Percentiles rank a stretch among this genome's conserved stretches.
Conservation (phyloP, 2,888 invertebrate species). For the Stegana nigrithorax region DNA sequence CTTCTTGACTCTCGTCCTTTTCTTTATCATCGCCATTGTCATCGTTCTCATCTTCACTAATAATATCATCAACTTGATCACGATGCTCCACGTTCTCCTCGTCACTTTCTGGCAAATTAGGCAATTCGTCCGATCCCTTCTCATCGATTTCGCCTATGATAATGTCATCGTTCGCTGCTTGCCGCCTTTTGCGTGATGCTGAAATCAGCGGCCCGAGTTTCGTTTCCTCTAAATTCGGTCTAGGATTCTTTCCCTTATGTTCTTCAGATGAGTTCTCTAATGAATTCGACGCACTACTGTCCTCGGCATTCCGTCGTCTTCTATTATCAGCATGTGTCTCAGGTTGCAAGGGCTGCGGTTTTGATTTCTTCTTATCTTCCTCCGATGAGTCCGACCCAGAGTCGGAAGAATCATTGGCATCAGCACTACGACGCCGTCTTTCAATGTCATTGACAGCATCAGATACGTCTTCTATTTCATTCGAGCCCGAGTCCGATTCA, state of each 20-base stretch:
- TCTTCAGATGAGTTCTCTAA: slow-evolving; percentile 22
- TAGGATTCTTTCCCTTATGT: not conserved
- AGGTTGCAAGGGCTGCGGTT: too few species aligned
- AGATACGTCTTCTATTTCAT: too few species aligned
- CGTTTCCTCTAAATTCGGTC: not conserved
- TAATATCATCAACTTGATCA: too few species aligned
- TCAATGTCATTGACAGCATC: not conserved
- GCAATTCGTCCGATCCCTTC: slow-evolving; percentile 4
- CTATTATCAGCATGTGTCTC: not conserved
- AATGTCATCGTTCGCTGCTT: slow-evolving; percentile 7
- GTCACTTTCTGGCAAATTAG: too few species aligned
- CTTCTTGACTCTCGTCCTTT: not conserved
- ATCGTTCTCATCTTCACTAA: not conserved
- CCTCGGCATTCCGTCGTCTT: slow-evolving; percentile 21
- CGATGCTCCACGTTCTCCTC: slow-evolving; percentile 3
- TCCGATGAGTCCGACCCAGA: slow-evolving; percentile 12
- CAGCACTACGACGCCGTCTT: not conserved
- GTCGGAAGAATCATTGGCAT: not conserved
- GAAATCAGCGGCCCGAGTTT: not conserved
- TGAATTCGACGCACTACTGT: not conserved
- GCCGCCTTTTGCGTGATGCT: not conserved
- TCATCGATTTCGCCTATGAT: slow-evolving; percentile 21
- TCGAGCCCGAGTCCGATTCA: too few species aligned
- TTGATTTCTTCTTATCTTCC: slow-evolving; percentile 14
- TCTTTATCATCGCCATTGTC: not conserved